Percentiles rank a stretch among this genome's conserved stretches.
These are phyloP conservation scores for Oryctolagus cuniculus DNA, from an alignment of 2,113 vertebrate genomes.

Conservation along the genomic window mOryCun1.1 NC_091436.1:64455001-64455500, in stretches of 20 bases:
- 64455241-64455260: conserved; percentile 76
- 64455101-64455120: neutral
- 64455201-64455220: conserved; percentile 29
- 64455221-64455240: conserved; percentile 38
- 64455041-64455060: neutral
- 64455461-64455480: neutral
- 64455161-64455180: neutral
- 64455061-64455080: neutral
- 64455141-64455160: neutral
- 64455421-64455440: neutral
- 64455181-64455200: neutral
- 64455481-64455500: neutral
- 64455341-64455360: conserved; percentile 55
- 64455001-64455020: neutral
- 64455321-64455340: conserved; percentile 73
- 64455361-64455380: conserved; percentile 73
- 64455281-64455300: conserved; percentile 79
- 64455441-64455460: neutral
- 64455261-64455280: conserved; percentile 76
- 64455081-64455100: neutral
- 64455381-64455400: conserved; percentile 61
- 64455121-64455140: neutral
- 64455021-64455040: neutral
- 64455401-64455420: conserved; percentile 8
- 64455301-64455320: conserved; percentile 78